Conservation (phyloP, 2,888 invertebrate genomes). For the Gastrophysa polygoni region DNA sequence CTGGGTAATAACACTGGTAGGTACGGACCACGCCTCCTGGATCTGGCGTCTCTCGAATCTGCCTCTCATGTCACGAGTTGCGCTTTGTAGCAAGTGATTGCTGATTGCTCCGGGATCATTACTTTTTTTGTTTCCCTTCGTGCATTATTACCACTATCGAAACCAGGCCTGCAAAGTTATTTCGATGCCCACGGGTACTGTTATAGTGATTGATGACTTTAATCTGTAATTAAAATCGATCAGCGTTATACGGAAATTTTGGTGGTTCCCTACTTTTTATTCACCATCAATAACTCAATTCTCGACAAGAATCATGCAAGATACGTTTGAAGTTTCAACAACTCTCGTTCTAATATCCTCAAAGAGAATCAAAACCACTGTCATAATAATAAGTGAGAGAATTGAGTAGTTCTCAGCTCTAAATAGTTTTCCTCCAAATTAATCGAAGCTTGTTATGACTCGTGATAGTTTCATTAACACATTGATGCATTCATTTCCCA, state of each 20-base stretch:
- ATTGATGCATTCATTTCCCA: too few species aligned
- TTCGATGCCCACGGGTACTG: not conserved
- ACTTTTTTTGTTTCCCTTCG: not conserved
- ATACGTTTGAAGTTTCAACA: too few species aligned
- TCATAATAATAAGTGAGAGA: too few species aligned
- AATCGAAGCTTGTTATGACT: too few species aligned
- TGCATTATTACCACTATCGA: not conserved
- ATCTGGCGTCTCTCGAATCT: constrained; percentile 33
- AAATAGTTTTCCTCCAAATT: too few species aligned
- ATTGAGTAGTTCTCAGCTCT: too few species aligned
- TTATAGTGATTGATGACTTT: not conserved
- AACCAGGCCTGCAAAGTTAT: not conserved
- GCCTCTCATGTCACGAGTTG: constrained; percentile 1
- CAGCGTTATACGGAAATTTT: not conserved
- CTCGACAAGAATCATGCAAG: too few species aligned
- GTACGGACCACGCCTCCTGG: constrained; percentile 44
- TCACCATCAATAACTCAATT: too few species aligned
- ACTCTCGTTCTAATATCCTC: too few species aligned
- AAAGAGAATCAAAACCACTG: too few species aligned
- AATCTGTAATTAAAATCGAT: not conserved
- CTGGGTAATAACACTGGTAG: constrained; percentile 51
- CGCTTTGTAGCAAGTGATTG: not conserved
- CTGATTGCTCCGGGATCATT: not conserved
- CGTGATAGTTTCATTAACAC: too few species aligned
- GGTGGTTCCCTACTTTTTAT: too few species aligned